Conservation (phyloP, 2,113 vertebrate genomes). For the Vicugna pacos region DNA sequence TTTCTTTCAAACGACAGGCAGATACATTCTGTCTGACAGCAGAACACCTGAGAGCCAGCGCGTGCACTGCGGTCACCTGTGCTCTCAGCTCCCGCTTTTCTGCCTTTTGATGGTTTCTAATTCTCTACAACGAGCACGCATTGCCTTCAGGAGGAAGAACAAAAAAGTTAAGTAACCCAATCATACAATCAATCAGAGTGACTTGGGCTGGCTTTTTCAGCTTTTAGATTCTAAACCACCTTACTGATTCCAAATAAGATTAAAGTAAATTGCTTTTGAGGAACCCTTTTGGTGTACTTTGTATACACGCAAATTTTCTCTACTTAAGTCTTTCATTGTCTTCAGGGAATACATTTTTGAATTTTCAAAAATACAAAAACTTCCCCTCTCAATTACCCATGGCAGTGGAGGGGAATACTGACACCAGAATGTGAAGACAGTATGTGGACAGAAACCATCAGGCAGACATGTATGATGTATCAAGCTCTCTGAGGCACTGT, state of each 20-base stretch:
- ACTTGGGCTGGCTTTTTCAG: neutral
- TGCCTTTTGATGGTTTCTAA: neutral
- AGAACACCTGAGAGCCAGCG: neutral
- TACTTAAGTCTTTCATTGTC: neutral
- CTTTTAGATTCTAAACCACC: neutral
- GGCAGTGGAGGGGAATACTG: neutral
- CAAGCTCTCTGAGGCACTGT: neutral
- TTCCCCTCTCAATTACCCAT: neutral
- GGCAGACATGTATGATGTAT: neutral
- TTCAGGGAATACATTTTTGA: neutral
- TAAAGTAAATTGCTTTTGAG: neutral
- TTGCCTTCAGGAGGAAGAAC: conserved; percentile 34
- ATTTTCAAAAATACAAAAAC: conserved; percentile 42
- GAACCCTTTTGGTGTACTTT: neutral
- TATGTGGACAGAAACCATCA: neutral
- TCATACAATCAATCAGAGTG: neutral
- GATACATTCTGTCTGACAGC: neutral
- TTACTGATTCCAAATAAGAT: neutral
- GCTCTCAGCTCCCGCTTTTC: neutral
- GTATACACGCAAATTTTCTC: neutral
- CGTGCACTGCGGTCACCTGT: neutral
- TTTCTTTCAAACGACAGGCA: neutral
- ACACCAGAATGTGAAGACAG: neutral
- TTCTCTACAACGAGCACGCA: neutral
- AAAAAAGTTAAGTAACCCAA: neutral